A percentile compares a stretch with the other conserved stretches of the same genome.
These are phyloP conservation scores for Camponotus pennsylvanicus DNA, from an alignment of 1,140 invertebrate genomes.

Conservation along the genomic window DNA sequence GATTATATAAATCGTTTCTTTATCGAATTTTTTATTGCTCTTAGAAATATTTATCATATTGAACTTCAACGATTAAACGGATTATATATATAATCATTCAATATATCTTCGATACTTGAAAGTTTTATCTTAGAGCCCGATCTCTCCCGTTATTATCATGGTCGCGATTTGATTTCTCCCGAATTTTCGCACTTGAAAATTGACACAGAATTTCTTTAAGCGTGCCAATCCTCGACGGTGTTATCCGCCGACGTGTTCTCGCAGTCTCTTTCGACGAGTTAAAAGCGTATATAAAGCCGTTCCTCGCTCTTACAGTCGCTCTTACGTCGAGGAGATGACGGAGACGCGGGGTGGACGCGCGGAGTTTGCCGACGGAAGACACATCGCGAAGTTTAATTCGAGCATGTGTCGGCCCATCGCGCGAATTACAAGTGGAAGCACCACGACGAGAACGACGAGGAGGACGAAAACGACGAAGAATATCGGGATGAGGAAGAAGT, in stretches of 20 bases:
- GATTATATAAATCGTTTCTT: neutral
- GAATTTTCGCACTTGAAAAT: slow-evolving; percentile 34
- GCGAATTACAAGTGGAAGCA: slow-evolving; percentile 78
- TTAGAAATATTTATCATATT: slow-evolving; percentile 11
- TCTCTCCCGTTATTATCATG: slow-evolving; percentile 2
- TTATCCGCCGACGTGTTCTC: slow-evolving; percentile 61
- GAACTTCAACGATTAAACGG: slow-evolving; percentile 4
- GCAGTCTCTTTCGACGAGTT: slow-evolving; percentile 62
- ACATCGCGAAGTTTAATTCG: slow-evolving; percentile 78
- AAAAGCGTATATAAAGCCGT: slow-evolving; percentile 59
- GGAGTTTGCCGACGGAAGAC: slow-evolving; percentile 61
- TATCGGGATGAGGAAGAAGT: slow-evolving; percentile 41
- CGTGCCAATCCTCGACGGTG: slow-evolving; percentile 11
- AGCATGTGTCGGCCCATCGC: slow-evolving; percentile 79
- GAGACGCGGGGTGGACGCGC: slow-evolving; percentile 33
- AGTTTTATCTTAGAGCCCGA: neutral
- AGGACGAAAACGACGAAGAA: neutral
- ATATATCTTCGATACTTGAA: neutral
- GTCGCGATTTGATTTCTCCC: neutral
- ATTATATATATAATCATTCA: neutral
- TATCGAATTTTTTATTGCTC: neutral
- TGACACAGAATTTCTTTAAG: slow-evolving; percentile 39
- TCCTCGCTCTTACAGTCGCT: slow-evolving; percentile 58
- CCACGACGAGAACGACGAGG: slow-evolving; percentile 42
- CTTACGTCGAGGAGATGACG: slow-evolving; percentile 21